A percentile compares a stretch with the other conserved stretches of the same genome.
Conservation (phyloP, 2,888 invertebrate species). For the Eupithecia vulgata region DNA sequence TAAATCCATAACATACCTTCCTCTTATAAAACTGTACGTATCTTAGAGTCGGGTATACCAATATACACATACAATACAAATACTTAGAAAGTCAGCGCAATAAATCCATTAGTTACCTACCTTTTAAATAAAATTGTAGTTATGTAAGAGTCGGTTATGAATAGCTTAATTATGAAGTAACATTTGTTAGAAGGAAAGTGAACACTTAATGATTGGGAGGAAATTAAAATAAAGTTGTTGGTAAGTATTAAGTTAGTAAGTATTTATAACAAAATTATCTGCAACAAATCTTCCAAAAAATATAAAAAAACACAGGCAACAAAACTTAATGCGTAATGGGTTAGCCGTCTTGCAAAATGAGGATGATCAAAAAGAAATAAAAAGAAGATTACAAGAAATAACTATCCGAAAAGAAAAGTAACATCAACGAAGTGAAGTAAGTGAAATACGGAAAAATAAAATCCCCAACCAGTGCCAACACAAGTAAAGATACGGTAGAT, state of each 20-base stretch:
- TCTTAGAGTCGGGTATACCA: too few relatives aligned
- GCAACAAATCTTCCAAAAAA: background rate
- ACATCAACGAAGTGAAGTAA: background rate
- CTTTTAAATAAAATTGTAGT: too few relatives aligned
- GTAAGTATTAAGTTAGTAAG: too few relatives aligned
- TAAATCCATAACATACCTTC: background rate
- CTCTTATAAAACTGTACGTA: too few relatives aligned
- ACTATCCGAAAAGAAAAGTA: background rate
- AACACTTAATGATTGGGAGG: background rate
- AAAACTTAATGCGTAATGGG: too few relatives aligned
- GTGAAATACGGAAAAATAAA: conserved; percentile 18
- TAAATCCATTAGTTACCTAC: background rate
- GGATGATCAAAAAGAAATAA: background rate
- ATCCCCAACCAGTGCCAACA: conserved; percentile 30
- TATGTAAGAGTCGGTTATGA: too few relatives aligned
- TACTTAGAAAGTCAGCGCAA: background rate
- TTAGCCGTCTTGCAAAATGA: too few relatives aligned
- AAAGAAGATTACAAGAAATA: background rate
- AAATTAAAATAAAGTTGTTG: background rate
- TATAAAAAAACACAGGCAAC: background rate
- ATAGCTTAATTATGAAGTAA: background rate
- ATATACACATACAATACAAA: too few relatives aligned
- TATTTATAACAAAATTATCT: too few relatives aligned
- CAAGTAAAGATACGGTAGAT: conserved; percentile 21
- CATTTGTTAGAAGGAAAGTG: background rate